A percentile compares a stretch with the other conserved stretches of the same genome.
Conservation (phyloP, 2,888 invertebrate genomes). For the Ennomos erosarius region DNA sequence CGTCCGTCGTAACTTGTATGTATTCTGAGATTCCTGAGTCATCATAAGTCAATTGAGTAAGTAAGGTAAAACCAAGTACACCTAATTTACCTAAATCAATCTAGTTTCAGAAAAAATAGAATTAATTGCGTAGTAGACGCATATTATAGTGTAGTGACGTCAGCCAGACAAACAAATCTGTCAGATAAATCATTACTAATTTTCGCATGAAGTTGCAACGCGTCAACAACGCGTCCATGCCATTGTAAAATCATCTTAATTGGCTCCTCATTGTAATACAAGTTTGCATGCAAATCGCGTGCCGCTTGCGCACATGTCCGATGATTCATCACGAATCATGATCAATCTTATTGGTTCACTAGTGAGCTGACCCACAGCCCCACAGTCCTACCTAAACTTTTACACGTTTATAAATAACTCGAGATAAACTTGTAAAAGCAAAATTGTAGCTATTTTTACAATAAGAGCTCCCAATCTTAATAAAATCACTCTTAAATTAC, state of each 20-base stretch:
- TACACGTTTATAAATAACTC: no score
- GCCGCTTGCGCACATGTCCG: conserved; percentile 27
- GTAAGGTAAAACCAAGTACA: no score
- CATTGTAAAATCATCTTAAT: conserved; percentile 57
- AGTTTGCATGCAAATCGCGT: conserved; percentile 54
- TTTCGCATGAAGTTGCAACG: conserved; percentile 52
- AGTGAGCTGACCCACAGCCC: no score
- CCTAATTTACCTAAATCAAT: not conserved
- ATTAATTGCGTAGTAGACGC: not conserved
- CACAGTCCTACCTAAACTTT: no score
- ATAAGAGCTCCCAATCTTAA: no score
- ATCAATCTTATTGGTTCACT: conserved; percentile 35
- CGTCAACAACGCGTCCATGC: conserved; percentile 38
- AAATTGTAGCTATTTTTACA: no score
- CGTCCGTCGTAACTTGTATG: no score
- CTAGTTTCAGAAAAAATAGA: not conserved
- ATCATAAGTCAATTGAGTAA: no score
- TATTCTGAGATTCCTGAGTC: no score
- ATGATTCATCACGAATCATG: conserved; percentile 42
- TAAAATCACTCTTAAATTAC: no score
- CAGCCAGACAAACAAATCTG: conserved; percentile 34
- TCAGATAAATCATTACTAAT: conserved; percentile 47
- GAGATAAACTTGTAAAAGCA: no score
- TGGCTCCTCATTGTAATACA: conserved; percentile 50
- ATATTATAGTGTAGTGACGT: conserved; percentile 37